Evolutionary conservation across 2,888 invertebrate species (phyloP), one percentile per base, ranked within the genome.

Genomic region (Leptodirus hochenwartii): DNA sequence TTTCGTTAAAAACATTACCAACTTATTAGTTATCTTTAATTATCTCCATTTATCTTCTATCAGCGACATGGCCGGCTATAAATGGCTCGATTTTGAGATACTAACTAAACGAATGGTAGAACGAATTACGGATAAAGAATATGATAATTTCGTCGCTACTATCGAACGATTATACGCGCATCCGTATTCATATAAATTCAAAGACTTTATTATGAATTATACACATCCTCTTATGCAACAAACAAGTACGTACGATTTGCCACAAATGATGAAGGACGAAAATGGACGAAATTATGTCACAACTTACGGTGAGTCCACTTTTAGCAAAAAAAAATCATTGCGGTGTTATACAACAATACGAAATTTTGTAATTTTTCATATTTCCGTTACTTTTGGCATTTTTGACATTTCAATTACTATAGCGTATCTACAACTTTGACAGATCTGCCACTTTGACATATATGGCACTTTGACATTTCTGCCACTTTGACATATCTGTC

Each of bases 161-260:
- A 66, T 90, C 62, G 70, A 80, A 31, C 64, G 81, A 38, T 54
- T 93, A 27, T 49, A 58, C 6, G 54, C 64, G 4, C 68, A 80
- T 45, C 80, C 85, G 1, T 73, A 77, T 52, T 66, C 84, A 0
- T 69, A 71, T 40, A 64, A 59, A 44, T 59, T 56, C 16, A 69
- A 72, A 49, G 74, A 80, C 23, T 81, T 84, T 41, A 69, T 93
- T 42, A 64, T 71, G 40, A 61, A 69, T 37, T 84, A 65, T 44
- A 60, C 77, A 38, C 73, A 65, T 45, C 54, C 64, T 1, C 47
- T 78, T 22, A 49, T 65, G 38, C 57, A 61, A 33, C 67, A 72
- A 44, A 62, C 61, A 10, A 62, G 63, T 45, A 58, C 65, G 4
- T 45, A 64, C 29, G 66, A 70, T 39, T 62, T 79, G 31, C 73